Evolutionary conservation across 37 sponge, comb jelly and placozoan species (phyloP).

Genomic region (Tethya wilhelma): DNA sequence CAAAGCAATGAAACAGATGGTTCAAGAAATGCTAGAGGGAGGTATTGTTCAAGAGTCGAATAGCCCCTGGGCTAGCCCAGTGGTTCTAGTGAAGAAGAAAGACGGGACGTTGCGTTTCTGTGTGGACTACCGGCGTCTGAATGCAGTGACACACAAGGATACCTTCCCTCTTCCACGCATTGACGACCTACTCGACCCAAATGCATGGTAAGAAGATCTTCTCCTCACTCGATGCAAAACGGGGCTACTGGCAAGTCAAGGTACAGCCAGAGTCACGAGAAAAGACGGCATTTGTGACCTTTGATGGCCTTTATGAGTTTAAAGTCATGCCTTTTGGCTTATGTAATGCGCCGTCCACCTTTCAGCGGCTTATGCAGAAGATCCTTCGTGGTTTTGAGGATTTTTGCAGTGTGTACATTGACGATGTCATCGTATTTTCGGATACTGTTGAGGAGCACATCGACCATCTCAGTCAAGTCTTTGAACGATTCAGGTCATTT

Average conservation of each 20-base stretch:
- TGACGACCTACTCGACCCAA: neutral
- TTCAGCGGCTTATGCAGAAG: constrained; percentile 45
- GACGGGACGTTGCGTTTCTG: constrained; percentile 8
- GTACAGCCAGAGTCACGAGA: constrained; percentile 1
- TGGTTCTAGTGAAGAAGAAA: constrained; percentile 24
- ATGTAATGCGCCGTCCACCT: no score
- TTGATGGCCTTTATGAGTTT: constrained; percentile 17
- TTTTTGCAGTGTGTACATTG: constrained; percentile 40
- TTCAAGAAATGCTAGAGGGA: constrained; percentile 1
- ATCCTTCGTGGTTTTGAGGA: constrained; percentile 3
- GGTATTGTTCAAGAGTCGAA: constrained; percentile 7
- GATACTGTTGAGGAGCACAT: constrained; percentile 35
- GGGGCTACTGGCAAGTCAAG: constrained; percentile 36
- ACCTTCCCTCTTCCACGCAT: no score
- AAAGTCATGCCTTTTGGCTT: no score
- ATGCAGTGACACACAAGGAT: constrained; percentile 22
- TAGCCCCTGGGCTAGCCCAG: no score
- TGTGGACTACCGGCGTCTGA: no score
- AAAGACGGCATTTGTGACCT: constrained; percentile 37
- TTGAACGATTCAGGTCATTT: neutral
- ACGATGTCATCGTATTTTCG: constrained; percentile 46
- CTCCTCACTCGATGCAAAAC: constrained; percentile 13
- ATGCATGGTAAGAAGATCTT: constrained; percentile 4
- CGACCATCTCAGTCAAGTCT: constrained; percentile 38
- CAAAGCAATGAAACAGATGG: neutral